These are phyloP conservation scores for Lipotes vexillifer DNA, from an alignment of 2,113 vertebrate genomes.

Conservation along the genomic window DNA sequence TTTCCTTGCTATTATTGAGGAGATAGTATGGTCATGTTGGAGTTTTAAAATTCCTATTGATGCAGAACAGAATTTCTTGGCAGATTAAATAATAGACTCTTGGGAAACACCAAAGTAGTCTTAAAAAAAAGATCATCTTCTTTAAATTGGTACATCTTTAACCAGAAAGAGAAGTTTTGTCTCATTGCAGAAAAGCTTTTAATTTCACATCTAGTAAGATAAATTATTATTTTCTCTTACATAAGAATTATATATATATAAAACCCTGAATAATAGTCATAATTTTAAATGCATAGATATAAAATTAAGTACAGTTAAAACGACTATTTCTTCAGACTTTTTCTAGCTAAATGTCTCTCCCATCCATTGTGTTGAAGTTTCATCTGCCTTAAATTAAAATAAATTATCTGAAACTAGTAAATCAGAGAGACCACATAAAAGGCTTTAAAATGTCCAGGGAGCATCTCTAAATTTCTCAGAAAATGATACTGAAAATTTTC, in stretches of 20 bases:
- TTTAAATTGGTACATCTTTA: constrained; percentile 48
- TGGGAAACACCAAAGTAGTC: constrained; percentile 38
- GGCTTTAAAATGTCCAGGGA: not conserved
- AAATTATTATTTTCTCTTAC: constrained; percentile 43
- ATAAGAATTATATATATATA: constrained; percentile 39
- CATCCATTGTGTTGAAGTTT: not conserved
- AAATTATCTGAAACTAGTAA: constrained; percentile 8
- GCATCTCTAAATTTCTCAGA: not conserved
- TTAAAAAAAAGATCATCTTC: constrained; percentile 16
- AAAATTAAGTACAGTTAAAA: not conserved
- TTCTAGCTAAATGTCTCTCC: not conserved
- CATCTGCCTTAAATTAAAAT: constrained; percentile 42
- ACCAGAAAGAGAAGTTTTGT: constrained; percentile 23
- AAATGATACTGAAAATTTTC: not conserved
- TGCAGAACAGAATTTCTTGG: constrained; percentile 52
- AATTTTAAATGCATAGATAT: not conserved
- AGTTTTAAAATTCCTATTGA: constrained; percentile 61
- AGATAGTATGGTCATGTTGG: constrained; percentile 49
- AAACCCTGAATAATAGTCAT: not conserved
- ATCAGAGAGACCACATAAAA: not conserved
- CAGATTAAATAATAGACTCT: constrained; percentile 55
- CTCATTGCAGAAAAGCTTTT: constrained; percentile 29
- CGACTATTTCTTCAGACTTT: not conserved
- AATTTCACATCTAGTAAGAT: constrained; percentile 31
- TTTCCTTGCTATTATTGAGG: constrained; percentile 63